These are phyloP conservation scores for Protobothrops mucrosquamatus DNA, from an alignment of 2,113 vertebrate species.

Conservation along the genomic window DNA sequence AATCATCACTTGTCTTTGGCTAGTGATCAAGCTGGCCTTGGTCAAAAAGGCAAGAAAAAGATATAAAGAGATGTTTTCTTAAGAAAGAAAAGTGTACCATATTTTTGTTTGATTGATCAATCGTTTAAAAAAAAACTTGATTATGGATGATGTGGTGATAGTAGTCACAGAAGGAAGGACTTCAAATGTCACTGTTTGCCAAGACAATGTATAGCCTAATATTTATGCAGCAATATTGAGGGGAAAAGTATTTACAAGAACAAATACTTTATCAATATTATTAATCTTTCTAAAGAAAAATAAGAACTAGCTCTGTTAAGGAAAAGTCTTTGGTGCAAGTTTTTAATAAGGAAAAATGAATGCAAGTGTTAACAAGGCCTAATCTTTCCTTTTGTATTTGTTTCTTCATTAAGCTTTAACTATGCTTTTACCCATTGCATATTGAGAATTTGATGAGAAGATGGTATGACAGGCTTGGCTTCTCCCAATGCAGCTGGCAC, in stretches of 20 bases:
- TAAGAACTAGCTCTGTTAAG: constrained; percentile 21
- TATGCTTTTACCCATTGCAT: constrained; percentile 44
- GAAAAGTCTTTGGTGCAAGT: constrained; percentile 9
- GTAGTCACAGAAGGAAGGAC: constrained; percentile 60
- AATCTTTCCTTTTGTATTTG: constrained; percentile 83
- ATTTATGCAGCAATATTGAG: constrained; percentile 40
- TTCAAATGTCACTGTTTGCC: constrained; percentile 61
- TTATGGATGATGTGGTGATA: constrained; percentile 60
- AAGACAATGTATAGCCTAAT: constrained; percentile 59
- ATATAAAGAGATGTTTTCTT: neutral
- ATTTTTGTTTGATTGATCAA: constrained; percentile 6
- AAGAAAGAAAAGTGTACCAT: neutral
- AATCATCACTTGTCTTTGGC: neutral
- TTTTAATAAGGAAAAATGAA: constrained; percentile 64
- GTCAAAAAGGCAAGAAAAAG: neutral
- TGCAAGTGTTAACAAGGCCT: constrained; percentile 75
- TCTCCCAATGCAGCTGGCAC: constrained; percentile 76
- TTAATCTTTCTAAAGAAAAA: constrained; percentile 6
- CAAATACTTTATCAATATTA: constrained; percentile 45
- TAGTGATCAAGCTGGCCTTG: neutral
- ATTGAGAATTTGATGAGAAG: constrained; percentile 83
- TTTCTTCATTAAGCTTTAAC: constrained; percentile 80
- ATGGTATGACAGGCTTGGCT: constrained; percentile 85
- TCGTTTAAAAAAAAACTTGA: constrained; percentile 53
- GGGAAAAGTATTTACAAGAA: constrained; percentile 53